A percentile compares a stretch with the other conserved stretches of the same genome.
These are phyloP conservation scores for Arvicanthis niloticus DNA, from an alignment of 2,113 vertebrate genomes.

Conservation along the genomic window DNA sequence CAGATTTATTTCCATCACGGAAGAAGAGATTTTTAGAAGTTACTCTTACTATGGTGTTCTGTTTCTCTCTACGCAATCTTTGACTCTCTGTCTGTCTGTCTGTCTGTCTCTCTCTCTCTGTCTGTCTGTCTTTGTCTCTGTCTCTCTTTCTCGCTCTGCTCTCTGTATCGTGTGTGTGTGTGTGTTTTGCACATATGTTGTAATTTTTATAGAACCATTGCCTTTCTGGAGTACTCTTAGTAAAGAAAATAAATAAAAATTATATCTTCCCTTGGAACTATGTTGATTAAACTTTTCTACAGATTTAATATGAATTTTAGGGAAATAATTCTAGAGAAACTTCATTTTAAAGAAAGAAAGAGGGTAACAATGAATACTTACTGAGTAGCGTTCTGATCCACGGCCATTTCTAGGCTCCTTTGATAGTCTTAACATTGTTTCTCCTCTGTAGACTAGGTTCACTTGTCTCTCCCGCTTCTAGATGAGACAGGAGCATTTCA, in stretches of 20 bases:
- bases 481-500: background rate
- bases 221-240: background rate
- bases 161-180: background rate
- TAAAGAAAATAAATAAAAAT: background rate
- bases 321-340: background rate
- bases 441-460: background rate
- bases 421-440: background rate
- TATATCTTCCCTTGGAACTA: background rate
- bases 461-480: background rate
- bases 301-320: background rate
- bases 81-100: background rate
- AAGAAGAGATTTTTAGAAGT: background rate
- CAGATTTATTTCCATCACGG: conserved; percentile 3
- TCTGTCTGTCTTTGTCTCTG: no score
- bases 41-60: background rate
- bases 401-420: background rate
- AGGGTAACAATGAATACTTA: background rate
- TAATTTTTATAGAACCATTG: background rate
- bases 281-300: background rate
- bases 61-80: background rate
- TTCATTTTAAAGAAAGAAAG: background rate
- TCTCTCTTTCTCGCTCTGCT: background rate
- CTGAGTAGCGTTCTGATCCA: background rate
- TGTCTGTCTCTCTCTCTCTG: background rate
- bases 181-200: background rate